Evolutionary conservation across 2,888 invertebrate species (phyloP).

Genomic region (Diadromus collaris): DNA sequence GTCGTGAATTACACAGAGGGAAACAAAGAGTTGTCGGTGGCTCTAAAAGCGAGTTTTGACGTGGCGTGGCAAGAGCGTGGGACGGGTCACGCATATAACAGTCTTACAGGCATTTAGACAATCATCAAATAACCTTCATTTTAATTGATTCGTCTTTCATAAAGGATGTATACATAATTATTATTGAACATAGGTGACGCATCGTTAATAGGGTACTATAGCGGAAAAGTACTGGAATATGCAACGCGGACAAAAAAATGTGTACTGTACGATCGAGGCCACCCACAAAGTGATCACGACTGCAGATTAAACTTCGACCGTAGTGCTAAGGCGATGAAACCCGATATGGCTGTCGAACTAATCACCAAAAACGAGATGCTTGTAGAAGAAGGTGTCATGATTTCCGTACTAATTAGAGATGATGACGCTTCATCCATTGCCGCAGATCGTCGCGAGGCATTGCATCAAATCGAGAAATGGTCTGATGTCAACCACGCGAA

Average conservation of each 20-base stretch:
- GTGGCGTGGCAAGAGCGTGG: constrained; percentile 35
- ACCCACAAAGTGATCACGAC: constrained; percentile 47
- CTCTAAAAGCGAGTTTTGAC: constrained; percentile 27
- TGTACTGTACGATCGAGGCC: constrained; percentile 30
- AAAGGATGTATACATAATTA: too few relatives aligned
- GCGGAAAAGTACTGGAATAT: constrained; percentile 24
- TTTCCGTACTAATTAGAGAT: constrained; percentile 54
- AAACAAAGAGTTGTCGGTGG: neutral
- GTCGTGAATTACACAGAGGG: too few relatives aligned
- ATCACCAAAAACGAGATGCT: constrained; percentile 45
- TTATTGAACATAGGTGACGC: constrained; percentile 22
- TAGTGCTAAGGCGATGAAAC: constrained; percentile 24
- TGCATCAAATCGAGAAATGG: constrained; percentile 40
- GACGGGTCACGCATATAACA: constrained; percentile 30
- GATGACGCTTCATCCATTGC: constrained; percentile 59
- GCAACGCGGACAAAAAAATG: constrained; percentile 40
- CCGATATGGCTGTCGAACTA: constrained; percentile 45
- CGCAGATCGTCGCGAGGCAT: constrained; percentile 47
- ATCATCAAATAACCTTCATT: too few relatives aligned
- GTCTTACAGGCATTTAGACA: constrained; percentile 13
- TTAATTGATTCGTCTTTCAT: too few relatives aligned
- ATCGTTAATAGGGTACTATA: constrained; percentile 29
- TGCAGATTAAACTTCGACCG: constrained; percentile 58
- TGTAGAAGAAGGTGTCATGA: constrained; percentile 46
- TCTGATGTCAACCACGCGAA: constrained; percentile 53